Evolutionary conservation across 2,888 invertebrate genomes (phyloP).

Genomic region (Rhaphigaster nebulosa): DNA sequence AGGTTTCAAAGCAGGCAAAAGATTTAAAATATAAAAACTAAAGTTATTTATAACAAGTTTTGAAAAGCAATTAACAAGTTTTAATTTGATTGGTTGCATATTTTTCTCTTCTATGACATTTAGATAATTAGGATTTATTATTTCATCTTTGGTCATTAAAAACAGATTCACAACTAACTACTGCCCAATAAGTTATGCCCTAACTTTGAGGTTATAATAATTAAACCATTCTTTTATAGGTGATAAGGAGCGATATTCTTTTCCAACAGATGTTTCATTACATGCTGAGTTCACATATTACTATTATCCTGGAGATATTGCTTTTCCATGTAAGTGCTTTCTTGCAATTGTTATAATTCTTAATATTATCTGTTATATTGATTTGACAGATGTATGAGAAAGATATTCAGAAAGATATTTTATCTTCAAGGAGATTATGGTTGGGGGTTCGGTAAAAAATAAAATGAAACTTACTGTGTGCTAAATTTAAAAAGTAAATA

Average conservation of each 20-base stretch:
- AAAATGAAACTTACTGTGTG: not conserved
- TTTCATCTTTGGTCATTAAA: not conserved
- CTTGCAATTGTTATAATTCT: not conserved
- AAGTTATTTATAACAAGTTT: not conserved
- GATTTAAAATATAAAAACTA: not conserved
- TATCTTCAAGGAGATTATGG: not conserved
- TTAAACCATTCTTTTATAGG: conserved; percentile 60
- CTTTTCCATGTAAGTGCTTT: conserved; percentile 82
- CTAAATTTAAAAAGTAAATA: not conserved
- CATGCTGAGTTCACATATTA: conserved; percentile 97
- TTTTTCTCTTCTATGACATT: not conserved
- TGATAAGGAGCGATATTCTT: conserved; percentile 63
- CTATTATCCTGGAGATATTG: conserved; percentile 93
- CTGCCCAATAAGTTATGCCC: not conserved
- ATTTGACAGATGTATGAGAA: not conserved
- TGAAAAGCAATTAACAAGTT: not conserved
- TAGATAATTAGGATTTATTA: not conserved
- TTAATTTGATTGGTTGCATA: not conserved
- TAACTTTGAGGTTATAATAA: not conserved
- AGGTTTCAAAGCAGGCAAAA: not conserved
- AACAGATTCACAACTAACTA: not conserved
- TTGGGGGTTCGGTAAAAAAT: not conserved
- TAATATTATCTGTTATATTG: conserved; percentile 41
- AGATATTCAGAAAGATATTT: conserved; percentile 36
- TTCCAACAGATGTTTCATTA: conserved; percentile 86